A percentile compares a stretch with the other conserved stretches of the same genome.
These are phyloP conservation scores for Rhynchotus rufescens DNA, from an alignment of 2,797 vertebrate species.

Conservation along the genomic window DNA sequence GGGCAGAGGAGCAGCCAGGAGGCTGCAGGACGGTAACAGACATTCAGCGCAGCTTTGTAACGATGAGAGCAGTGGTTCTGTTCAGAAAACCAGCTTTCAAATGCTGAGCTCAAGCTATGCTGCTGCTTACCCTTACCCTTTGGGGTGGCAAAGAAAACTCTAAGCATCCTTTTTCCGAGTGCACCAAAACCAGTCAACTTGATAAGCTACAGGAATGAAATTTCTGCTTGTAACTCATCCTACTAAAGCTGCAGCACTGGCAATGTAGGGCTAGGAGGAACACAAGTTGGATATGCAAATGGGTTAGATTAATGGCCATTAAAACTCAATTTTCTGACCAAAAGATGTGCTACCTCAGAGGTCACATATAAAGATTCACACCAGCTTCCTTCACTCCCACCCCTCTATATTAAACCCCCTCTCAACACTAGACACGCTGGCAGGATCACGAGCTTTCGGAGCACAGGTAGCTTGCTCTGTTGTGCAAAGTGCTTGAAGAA, in stretches of 20 bases:
- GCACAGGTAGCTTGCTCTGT: not conserved
- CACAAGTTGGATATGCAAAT: not conserved
- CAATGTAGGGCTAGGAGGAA: not conserved
- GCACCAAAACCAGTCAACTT: not conserved
- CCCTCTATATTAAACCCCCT: not conserved
- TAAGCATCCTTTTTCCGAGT: not conserved
- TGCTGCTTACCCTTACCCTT: not conserved
- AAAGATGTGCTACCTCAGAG: not conserved
- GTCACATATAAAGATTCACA: not conserved
- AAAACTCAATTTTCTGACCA: constrained; percentile 9
- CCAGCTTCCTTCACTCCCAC: not conserved
- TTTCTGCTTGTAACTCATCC: not conserved
- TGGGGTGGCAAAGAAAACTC: not conserved
- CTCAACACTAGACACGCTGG: not conserved
- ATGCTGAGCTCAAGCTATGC: rapidly evolving
- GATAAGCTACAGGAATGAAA: not conserved
- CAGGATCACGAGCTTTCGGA: not conserved
- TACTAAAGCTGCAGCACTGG: not conserved
- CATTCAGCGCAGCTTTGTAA: not conserved
- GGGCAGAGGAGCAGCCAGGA: too few relatives aligned
- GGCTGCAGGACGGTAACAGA: not conserved
- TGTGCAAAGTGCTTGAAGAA: constrained; percentile 18
- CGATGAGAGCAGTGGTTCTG: not conserved
- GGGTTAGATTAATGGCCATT: not conserved
- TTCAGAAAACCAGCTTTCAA: not conserved